Evolutionary conservation across 2,888 invertebrate genomes (phyloP).

Genomic region (Tetragonisca angustula): DNA sequence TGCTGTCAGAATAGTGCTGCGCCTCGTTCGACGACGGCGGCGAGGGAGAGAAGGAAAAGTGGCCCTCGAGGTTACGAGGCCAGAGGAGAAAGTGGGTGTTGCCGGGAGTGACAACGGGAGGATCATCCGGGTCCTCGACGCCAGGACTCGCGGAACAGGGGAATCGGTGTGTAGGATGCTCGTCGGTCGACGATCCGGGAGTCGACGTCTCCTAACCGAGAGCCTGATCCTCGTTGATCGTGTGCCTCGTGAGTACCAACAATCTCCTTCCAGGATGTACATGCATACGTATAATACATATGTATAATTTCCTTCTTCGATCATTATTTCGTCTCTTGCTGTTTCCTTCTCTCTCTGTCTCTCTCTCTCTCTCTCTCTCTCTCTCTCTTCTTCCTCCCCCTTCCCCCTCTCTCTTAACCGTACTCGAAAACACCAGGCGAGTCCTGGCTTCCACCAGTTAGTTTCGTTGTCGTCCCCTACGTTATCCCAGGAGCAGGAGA

Average conservation of each 20-base stretch:
- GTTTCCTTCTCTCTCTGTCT: not conserved
- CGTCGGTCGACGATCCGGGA: conserved; percentile 54
- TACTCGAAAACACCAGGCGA: not conserved
- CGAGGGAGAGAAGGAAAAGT: conserved; percentile 67
- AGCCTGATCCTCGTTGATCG: conserved; percentile 48
- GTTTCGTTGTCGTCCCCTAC: not conserved
- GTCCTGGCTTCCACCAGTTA: not conserved
- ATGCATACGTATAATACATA: too few relatives aligned
- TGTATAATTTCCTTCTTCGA: not conserved
- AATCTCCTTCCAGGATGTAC: conserved; percentile 1
- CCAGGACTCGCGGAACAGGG: conserved; percentile 28
- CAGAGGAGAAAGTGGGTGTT: conserved; percentile 75
- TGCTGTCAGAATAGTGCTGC: conserved; percentile 64
- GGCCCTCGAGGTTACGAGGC: conserved; percentile 73
- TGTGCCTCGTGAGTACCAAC: conserved; percentile 63
- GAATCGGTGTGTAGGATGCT: conserved; percentile 57
- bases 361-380: not conserved
- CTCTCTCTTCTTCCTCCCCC: not conserved
- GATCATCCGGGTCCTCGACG: conserved; percentile 49
- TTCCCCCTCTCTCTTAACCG: not conserved
- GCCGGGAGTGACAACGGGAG: conserved; percentile 66
- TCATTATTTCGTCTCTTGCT: not conserved
- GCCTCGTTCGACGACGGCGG: conserved; percentile 61
- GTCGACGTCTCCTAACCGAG: conserved; percentile 54
- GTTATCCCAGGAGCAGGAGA: not conserved